Evolutionary conservation across 2,113 vertebrate species (phyloP), one percentile per base, ranked within the genome.

Genomic region (Raja brachyura): DNA sequence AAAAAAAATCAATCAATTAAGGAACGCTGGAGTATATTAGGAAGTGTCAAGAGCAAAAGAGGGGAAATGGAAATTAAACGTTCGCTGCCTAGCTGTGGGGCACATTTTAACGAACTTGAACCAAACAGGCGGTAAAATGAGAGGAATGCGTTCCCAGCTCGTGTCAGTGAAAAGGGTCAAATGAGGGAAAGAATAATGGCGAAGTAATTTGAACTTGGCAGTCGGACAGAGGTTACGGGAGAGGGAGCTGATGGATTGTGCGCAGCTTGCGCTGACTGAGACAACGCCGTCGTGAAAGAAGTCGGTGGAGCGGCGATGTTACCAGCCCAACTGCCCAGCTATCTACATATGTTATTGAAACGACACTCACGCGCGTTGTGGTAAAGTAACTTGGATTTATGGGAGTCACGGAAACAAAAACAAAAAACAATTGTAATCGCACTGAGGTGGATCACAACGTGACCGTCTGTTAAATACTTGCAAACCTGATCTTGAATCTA

Each of bases 41-140:
- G 33, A 73, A 73, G 18, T 92, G 68, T 73, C 66, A 92, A 54
- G 33, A 25, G 88, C 66, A 70, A 92, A 92, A 92, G 68, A 92
- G 22, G 68, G 68, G 68, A 73, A 73, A 73, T 92, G 39, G 90
- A 54, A 70, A 70, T 39, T 33, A 73, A 48, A 70, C 66, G 66
- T 73, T 86, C 5, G 68, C 90, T 74, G 33, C 18, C 90, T 73
- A 74, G 90, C 90, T 92, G 20, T 73, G 90, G 90, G 90, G 90
- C 68, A 92, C 33, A 25, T 92, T 92, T 92, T 92, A 92, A 92
- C 90, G 90, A 92, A 92, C 66, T 48, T 74, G 90, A 92, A 70
- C 33, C 68, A 92, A 92, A 92, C 90, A 92, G 31, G 90, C 90
- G 90, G 90, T 92, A 92, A 73, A 92, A 54, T 92, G 33, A 70